Percentiles rank a stretch among this genome's conserved stretches.
Conservation (phyloP, 64 coral and sea anemone genomes). For the Anthopleura sola region DNA sequence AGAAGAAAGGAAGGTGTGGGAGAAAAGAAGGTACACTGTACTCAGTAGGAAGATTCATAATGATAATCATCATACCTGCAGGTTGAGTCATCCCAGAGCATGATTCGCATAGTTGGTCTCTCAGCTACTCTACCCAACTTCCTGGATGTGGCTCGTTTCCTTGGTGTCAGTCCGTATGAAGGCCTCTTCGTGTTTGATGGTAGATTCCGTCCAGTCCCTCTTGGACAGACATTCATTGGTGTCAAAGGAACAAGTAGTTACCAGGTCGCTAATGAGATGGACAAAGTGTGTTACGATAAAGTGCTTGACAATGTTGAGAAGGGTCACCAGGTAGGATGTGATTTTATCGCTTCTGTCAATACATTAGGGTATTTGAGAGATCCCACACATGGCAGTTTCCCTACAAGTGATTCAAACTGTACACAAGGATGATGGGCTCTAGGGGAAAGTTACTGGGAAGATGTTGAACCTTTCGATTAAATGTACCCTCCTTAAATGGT, state of each 20-base stretch:
- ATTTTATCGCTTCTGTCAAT: too few species aligned
- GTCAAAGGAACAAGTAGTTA: conserved; percentile 67
- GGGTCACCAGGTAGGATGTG: conserved; percentile 75
- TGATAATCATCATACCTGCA: not conserved
- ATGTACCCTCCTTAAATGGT: too few species aligned
- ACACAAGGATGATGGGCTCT: too few species aligned
- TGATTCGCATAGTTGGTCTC: conserved; percentile 96
- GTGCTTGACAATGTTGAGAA: conserved; percentile 84
- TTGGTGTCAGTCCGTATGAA: conserved; percentile 71
- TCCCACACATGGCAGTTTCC: too few species aligned
- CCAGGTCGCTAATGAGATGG: conserved; percentile 82
- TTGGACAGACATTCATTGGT: conserved; percentile 94
- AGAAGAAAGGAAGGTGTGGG: too few species aligned
- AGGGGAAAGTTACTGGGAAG: too few species aligned
- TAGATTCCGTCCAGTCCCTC: conserved; percentile 84
- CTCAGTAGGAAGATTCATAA: too few species aligned
- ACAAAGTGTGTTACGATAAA: conserved; percentile 93
- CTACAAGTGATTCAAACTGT: too few species aligned
- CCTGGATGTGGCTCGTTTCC: conserved; percentile 79
- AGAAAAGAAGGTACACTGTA: too few species aligned
- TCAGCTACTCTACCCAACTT: conserved; percentile 98
- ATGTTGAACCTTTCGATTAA: too few species aligned
- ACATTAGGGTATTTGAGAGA: too few species aligned
- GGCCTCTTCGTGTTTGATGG: conserved; percentile 96
- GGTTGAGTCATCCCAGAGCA: conserved; percentile 92